phyloP scores from a whole-genome alignment of 2,113 vertebrate genomes.

The Stigmatopora argus region DNA sequence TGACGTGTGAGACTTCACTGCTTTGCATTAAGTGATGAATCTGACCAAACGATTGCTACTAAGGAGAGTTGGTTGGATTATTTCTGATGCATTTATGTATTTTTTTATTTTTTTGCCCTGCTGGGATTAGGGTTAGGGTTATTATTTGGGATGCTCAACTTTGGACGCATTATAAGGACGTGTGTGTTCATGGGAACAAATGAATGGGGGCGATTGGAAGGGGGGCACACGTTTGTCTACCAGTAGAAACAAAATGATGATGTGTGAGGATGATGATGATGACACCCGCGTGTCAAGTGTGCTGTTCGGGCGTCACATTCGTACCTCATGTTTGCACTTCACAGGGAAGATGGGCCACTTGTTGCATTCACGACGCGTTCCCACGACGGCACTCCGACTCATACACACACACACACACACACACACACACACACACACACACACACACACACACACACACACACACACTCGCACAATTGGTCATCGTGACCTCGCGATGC shows the following conservation, averaged over 20 bases:
- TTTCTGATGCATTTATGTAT: background rate
- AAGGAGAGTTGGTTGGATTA: background rate
- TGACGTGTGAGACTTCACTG: constrained; percentile 54
- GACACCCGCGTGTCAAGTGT: constrained; percentile 55
- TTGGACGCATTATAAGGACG: background rate
- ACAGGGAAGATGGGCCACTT: constrained; percentile 19
- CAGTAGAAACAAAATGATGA: constrained; percentile 2
- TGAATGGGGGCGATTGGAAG: background rate
- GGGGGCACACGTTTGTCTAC: background rate
- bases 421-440: background rate
- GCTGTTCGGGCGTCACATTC: constrained; percentile 29
- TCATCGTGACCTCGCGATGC: constrained; percentile 20
- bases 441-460: background rate
- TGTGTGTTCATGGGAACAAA: background rate
- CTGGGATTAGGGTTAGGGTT: background rate
- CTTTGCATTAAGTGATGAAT: constrained; percentile 31
- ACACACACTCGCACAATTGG: constrained; percentile 1
- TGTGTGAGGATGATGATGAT: constrained; percentile 37
- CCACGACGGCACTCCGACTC: background rate
- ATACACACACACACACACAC: background rate
- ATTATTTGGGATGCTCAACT: background rate
- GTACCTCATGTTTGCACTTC: constrained; percentile 34
- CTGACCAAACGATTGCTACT: constrained; percentile 21
- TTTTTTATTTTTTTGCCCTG: background rate
- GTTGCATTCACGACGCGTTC: constrained; percentile 1